phyloP scores from a whole-genome alignment of 2,113 vertebrate genomes.

The Aptenodytes forsteri region DNA sequence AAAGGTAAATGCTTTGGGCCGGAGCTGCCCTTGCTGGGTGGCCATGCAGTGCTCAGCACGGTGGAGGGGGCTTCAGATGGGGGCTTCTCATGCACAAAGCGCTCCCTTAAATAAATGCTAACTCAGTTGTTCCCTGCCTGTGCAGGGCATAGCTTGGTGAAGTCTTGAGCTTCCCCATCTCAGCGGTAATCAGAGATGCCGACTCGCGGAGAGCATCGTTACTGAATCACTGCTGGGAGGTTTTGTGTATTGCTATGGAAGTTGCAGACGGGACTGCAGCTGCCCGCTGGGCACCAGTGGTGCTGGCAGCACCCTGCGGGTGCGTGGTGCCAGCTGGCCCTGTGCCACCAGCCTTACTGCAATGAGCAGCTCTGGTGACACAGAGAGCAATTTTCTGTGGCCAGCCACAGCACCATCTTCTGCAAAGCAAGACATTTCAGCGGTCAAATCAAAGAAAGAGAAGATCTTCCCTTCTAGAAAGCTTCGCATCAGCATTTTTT shows the following conservation, averaged over 20 bases:
- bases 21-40: neutral
- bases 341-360: neutral
- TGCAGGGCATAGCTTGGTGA: neutral
- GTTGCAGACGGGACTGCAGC: neutral
- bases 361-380: neutral
- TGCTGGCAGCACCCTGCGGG: neutral
- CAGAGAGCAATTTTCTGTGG: neutral
- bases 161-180: neutral
- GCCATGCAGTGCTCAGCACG: accelerated
- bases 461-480: neutral
- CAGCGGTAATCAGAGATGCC: neutral
- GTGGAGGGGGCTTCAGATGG: neutral
- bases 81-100: neutral
- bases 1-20: neutral
- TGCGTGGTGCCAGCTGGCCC: neutral
- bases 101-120: neutral
- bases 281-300: neutral
- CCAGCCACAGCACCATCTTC: neutral
- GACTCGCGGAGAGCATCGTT: accelerated
- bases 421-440: neutral
- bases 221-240: neutral
- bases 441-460: neutral
- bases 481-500: neutral
- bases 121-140: neutral
- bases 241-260: neutral